phyloP scores from a whole-genome alignment of 2,888 invertebrate species.

The Schizotus pectinicornis region DNA sequence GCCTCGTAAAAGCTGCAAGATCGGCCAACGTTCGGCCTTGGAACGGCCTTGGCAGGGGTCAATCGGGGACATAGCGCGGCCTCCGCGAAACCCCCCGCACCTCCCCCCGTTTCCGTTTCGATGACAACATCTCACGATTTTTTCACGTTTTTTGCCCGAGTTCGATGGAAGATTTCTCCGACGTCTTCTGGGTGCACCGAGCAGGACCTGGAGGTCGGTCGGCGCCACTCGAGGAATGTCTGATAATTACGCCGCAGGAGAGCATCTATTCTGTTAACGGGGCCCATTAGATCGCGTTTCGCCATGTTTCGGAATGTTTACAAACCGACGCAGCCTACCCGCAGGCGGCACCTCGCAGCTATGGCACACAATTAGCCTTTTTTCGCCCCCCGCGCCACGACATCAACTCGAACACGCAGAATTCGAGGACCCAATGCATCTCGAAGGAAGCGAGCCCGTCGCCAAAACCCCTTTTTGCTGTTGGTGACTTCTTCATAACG shows the following conservation, averaged over 20 bases:
- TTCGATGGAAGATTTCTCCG: not conserved
- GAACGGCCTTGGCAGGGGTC: slow-evolving; percentile 60
- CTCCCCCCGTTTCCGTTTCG: slow-evolving; percentile 5
- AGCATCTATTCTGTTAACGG: slow-evolving; percentile 12
- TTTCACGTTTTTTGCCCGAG: not conserved
- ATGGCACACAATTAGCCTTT: slow-evolving; percentile 17
- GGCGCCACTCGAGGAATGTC: slow-evolving; percentile 37
- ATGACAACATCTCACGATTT: no score
- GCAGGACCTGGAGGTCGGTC: slow-evolving; percentile 30
- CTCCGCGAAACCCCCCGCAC: slow-evolving; percentile 15
- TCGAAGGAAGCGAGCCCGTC: no score
- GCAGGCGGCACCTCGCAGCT: slow-evolving; percentile 20
- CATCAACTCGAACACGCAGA: no score
- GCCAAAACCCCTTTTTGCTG: not conserved
- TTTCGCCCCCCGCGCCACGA: not conserved
- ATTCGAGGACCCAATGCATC: no score
- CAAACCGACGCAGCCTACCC: slow-evolving; percentile 23
- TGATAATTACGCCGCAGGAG: slow-evolving; percentile 21
- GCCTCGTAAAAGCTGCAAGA: slow-evolving; percentile 50
- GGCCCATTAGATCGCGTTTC: slow-evolving; percentile 14
- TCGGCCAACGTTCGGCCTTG: slow-evolving; percentile 61
- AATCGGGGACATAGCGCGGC: slow-evolving; percentile 43
- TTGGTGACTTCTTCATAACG: no score
- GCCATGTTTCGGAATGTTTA: slow-evolving; percentile 26
- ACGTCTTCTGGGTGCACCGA: slow-evolving; percentile 21